These are phyloP conservation scores for Brachionus rubens DNA, from an alignment of 1,140 invertebrate genomes.

Conservation along the genomic window DNA sequence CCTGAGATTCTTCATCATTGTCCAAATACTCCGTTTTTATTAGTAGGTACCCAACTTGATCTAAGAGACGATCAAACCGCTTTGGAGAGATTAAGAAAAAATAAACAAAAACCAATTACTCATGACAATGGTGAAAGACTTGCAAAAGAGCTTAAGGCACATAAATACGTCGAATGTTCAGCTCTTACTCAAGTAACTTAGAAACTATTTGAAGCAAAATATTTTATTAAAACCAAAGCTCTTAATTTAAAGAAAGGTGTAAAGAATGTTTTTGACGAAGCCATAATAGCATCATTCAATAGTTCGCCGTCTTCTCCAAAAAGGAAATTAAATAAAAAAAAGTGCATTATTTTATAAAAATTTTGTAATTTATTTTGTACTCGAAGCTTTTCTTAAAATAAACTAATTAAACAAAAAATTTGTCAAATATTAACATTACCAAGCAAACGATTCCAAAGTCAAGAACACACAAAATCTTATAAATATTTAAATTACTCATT, in stretches of 20 bases:
- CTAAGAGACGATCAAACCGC: slow-evolving; percentile 73
- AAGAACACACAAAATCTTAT: no score
- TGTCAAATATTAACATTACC: no score
- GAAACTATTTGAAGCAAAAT: neutral
- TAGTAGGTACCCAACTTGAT: slow-evolving; percentile 53
- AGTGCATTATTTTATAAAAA: slow-evolving; percentile 7
- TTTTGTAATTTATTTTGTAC: neutral
- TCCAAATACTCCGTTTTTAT: slow-evolving; percentile 61
- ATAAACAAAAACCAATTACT: slow-evolving; percentile 19
- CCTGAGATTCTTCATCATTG: slow-evolving; percentile 63
- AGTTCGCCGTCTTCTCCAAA: slow-evolving; percentile 62
- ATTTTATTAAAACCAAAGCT: neutral
- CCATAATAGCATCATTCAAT: slow-evolving; percentile 80
- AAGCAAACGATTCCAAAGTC: no score
- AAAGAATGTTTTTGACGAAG: slow-evolving; percentile 99
- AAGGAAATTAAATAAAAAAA: slow-evolving; percentile 63
- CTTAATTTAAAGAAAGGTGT: slow-evolving; percentile 85
- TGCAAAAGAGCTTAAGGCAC: slow-evolving; percentile 89
- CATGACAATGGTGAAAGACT: slow-evolving; percentile 76
- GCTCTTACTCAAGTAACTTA: slow-evolving; percentile 20
- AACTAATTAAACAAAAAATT: no score
- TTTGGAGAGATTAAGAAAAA: slow-evolving; percentile 60
- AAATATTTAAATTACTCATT: no score
- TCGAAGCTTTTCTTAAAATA: no score
- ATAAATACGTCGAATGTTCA: slow-evolving; percentile 55